Percentiles rank a stretch among this genome's conserved stretches.
phyloP scores from a whole-genome alignment of 1,140 invertebrate genomes.

The Apocrypta bakeri region DNA sequence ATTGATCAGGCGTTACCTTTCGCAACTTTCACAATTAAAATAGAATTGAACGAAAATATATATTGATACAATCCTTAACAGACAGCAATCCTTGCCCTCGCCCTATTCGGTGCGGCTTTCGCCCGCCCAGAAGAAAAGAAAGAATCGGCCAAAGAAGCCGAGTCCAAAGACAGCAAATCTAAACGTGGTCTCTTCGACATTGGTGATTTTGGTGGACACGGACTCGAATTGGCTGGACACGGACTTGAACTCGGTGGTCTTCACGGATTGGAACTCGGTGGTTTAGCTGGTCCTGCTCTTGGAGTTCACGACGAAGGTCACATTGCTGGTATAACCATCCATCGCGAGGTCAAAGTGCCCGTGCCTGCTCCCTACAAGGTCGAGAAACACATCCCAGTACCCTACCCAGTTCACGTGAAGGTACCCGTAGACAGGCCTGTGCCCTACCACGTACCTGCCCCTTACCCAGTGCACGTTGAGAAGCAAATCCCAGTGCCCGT shows the following conservation, averaged over 20 bases:
- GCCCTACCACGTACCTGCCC: slow-evolving; percentile 75
- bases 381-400: slow-evolving; percentile 69
- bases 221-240: slow-evolving; percentile 34
- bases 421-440: slow-evolving; percentile 75
- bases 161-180: slow-evolving; percentile 59
- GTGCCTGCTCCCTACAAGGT: slow-evolving; percentile 72
- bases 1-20: neutral
- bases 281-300: slow-evolving; percentile 52
- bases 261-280: slow-evolving; percentile 52
- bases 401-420: slow-evolving; percentile 68
- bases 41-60: neutral
- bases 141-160: slow-evolving; percentile 35
- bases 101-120: slow-evolving; percentile 55
- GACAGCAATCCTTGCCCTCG: slow-evolving; percentile 57
- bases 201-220: slow-evolving; percentile 32
- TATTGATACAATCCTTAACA: slow-evolving; percentile 48
- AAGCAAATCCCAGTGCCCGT: slow-evolving; percentile 76
- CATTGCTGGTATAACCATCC: slow-evolving; percentile 71
- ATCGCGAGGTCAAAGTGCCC: slow-evolving; percentile 71
- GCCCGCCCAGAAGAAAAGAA: slow-evolving; percentile 49
- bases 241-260: slow-evolving; percentile 50
- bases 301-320: slow-evolving; percentile 61
- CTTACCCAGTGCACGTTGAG: slow-evolving; percentile 77
- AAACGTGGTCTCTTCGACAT: slow-evolving; percentile 66
- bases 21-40: neutral